A percentile compares a stretch with the other conserved stretches of the same genome.
phyloP scores from a whole-genome alignment of 2,888 invertebrate genomes.

The Automeris io region DNA sequence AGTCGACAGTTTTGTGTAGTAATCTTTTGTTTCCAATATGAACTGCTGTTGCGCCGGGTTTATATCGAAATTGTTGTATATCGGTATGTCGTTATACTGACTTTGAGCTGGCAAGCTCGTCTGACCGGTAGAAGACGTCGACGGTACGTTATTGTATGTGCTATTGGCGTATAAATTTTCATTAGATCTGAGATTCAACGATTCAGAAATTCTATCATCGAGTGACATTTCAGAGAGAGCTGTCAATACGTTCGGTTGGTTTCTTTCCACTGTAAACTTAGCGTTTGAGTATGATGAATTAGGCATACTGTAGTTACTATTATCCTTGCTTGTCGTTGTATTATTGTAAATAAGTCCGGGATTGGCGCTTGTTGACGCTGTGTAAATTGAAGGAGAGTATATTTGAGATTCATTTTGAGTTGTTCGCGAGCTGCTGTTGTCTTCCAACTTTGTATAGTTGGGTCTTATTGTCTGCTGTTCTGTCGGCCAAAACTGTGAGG shows the following conservation, averaged over 20 bases:
- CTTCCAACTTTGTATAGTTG: conserved; percentile 24
- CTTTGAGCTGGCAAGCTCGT: conserved; percentile 22
- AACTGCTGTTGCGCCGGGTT: conserved; percentile 54
- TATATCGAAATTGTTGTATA: conserved; percentile 53
- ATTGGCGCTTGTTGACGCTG: conserved; percentile 21
- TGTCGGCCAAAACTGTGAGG: conserved; percentile 50
- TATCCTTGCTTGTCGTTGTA: conserved; percentile 30
- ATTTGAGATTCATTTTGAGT: conserved; percentile 46
- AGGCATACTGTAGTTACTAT: conserved; percentile 31
- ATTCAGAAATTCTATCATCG: conserved; percentile 68
- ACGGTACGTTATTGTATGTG: conserved; percentile 25
- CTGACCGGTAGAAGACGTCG: conserved; percentile 26
- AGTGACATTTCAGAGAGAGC: conserved; percentile 55
- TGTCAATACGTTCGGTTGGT: conserved; percentile 26
- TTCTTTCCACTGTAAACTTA: conserved; percentile 38
- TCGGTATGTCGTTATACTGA: conserved; percentile 48
- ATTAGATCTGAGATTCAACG: conserved; percentile 60
- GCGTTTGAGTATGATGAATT: conserved; percentile 32
- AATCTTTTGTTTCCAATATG: conserved; percentile 61
- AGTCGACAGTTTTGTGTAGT: conserved; percentile 61
- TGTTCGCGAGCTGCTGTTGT: conserved; percentile 18
- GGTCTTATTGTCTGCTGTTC: conserved; percentile 19
- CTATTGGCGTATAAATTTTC: conserved; percentile 52
- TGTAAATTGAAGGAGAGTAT: conserved; percentile 33
- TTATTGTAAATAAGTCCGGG: conserved; percentile 39